Conservation (phyloP, 2,113 vertebrate genomes). For the Pongo abelii region DNA sequence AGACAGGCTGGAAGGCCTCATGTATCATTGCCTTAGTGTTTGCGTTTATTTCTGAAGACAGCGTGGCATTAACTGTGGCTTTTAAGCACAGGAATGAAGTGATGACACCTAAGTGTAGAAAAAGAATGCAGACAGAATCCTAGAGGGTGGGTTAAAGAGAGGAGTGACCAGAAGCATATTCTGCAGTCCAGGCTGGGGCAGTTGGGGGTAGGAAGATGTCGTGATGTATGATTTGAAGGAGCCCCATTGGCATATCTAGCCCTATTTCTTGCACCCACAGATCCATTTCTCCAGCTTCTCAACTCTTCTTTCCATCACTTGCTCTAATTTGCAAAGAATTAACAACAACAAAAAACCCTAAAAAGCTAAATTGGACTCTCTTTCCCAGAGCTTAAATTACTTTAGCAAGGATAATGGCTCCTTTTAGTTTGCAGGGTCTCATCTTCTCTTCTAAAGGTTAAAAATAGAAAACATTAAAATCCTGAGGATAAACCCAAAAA, state of each 20-base stretch:
- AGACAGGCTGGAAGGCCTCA: neutral
- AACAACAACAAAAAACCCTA: neutral
- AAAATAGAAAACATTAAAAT: conserved; percentile 77
- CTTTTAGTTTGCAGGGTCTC: conserved; percentile 55
- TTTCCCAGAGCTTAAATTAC: conserved; percentile 63
- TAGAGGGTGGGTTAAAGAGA: neutral
- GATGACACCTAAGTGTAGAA: neutral
- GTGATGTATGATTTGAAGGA: neutral
- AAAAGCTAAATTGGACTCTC: conserved; percentile 51
- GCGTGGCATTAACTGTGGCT: neutral
- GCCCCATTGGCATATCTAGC: neutral
- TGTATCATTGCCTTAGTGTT: neutral
- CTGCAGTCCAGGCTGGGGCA: neutral
- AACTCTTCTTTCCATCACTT: neutral
- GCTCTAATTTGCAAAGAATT: conserved; percentile 53
- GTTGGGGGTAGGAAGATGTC: too few species aligned
- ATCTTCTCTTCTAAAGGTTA: conserved; percentile 60
- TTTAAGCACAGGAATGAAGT: neutral
- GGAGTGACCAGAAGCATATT: neutral
- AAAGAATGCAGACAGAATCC: neutral
- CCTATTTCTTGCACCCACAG: neutral
- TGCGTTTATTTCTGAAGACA: neutral
- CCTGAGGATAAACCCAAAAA: conserved; percentile 55
- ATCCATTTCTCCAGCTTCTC: neutral
- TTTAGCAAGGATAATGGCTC: conserved; percentile 62